Conservation (phyloP, 2,113 vertebrate genomes). For the Colaptes auratus region DNA sequence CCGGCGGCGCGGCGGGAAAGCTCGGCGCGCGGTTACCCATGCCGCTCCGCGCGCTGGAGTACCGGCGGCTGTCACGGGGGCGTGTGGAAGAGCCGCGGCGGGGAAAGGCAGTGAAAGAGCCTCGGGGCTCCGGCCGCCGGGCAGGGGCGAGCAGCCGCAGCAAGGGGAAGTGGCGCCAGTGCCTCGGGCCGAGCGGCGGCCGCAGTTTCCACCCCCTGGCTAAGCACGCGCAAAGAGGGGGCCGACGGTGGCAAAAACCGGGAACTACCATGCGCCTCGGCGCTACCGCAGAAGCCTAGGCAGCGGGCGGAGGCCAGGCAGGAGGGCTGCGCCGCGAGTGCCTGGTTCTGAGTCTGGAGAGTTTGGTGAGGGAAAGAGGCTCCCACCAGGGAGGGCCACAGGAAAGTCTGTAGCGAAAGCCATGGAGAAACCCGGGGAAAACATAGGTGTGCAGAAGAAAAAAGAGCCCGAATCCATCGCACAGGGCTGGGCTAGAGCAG, state of each 20-base stretch:
- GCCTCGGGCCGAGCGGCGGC: too few relatives aligned
- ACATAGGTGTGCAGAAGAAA: fast-evolving
- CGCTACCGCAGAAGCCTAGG: background rate
- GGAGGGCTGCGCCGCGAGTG: too few relatives aligned
- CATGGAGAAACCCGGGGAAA: fast-evolving
- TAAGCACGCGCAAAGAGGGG: too few relatives aligned
- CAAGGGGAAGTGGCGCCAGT: too few relatives aligned
- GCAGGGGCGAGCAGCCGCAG: background rate
- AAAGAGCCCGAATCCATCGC: background rate
- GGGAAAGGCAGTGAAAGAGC: too few relatives aligned
- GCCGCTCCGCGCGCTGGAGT: background rate
- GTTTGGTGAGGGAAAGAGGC: too few relatives aligned
- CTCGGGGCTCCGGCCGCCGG: background rate
- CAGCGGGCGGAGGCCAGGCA: background rate
- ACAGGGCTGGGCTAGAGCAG: background rate
- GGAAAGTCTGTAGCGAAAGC: too few relatives aligned
- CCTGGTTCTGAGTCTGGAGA: background rate
- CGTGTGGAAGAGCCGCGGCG: background rate
- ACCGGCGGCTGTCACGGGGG: background rate
- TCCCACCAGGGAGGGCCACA: fast-evolving
- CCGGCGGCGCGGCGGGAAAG: background rate
- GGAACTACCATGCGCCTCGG: background rate
- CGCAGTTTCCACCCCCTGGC: background rate
- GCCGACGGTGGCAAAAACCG: background rate
- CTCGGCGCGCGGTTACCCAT: background rate